These are phyloP conservation scores for Pollenia griseotomentosa DNA, from an alignment of 2,888 invertebrate genomes.

Conservation along the genomic window DNA sequence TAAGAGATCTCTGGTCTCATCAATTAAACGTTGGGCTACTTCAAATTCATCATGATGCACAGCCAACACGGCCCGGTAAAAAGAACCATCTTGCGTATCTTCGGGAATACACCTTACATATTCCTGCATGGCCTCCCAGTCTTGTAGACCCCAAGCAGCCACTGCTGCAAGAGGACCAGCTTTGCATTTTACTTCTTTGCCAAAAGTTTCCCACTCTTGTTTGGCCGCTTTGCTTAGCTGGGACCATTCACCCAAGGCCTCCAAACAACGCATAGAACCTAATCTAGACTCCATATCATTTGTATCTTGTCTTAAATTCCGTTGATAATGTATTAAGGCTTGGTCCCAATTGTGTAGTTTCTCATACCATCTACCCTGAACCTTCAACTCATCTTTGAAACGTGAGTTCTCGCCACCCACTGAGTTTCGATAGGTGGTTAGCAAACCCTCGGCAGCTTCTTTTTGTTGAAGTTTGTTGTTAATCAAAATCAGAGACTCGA, in stretches of 20 bases:
- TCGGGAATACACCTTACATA: conserved; percentile 95
- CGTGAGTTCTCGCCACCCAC: conserved; percentile 80
- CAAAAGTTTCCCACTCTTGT: conserved; percentile 90
- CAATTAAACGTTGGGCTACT: conserved; percentile 91
- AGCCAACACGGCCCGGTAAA: conserved; percentile 96
- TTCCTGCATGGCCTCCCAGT: conserved; percentile 97
- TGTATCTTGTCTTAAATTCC: conserved; percentile 88
- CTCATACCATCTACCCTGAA: conserved; percentile 98
- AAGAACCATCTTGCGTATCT: conserved; percentile 97
- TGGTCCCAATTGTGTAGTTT: conserved; percentile 99
- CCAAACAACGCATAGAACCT: conserved; percentile 97
- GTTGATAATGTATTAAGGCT: conserved; percentile 94
- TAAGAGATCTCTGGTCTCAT: conserved; percentile 95
- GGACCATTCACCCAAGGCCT: conserved; percentile 98
- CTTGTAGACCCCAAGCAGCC: conserved; percentile 97
- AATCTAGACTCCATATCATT: conserved; percentile 92
- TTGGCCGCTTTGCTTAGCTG: conserved; percentile 92
- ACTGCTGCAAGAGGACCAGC: conserved; percentile 97
- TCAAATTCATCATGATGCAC: conserved; percentile 92
- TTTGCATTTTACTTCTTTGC: conserved; percentile 85
- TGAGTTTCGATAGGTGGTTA: conserved; percentile 91
- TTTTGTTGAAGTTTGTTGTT: conserved; percentile 99
- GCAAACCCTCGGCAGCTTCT: conserved; percentile 97
- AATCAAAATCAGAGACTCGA: conserved; percentile 97
- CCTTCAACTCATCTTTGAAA: conserved; percentile 85